A percentile compares a stretch with the other conserved stretches of the same genome.
These are phyloP conservation scores for Rotaria macrura DNA, from an alignment of 2,888 invertebrate genomes.

Conservation along the genomic window DNA sequence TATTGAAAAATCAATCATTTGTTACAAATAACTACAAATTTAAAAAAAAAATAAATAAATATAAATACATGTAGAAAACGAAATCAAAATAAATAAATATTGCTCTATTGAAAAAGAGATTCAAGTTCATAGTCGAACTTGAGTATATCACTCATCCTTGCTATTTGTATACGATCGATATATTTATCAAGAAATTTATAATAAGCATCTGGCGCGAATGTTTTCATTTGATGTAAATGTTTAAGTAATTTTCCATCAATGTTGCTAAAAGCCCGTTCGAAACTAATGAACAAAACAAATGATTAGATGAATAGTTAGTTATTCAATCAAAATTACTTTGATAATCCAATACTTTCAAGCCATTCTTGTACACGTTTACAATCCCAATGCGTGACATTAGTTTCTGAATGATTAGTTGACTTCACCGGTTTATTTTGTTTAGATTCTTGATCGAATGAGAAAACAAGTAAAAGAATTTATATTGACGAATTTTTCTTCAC, in stretches of 20 bases:
- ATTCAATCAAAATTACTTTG: neutral
- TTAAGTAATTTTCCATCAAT: neutral
- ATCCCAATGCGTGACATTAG: neutral
- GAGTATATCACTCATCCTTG: neutral
- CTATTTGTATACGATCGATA: neutral
- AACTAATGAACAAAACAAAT: neutral
- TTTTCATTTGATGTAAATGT: neutral
- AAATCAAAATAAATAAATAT: neutral
- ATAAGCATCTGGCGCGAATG: neutral
- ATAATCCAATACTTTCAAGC: neutral
- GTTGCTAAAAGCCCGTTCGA: neutral
- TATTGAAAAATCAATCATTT: too few species aligned
- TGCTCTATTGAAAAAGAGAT: neutral
- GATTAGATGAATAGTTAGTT: too few species aligned
- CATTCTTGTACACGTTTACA: neutral
- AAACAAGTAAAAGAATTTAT: neutral
- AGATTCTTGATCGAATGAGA: neutral
- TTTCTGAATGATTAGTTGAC: neutral
- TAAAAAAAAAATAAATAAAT: neutral
- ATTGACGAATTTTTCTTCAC: too few species aligned
- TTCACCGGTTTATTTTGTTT: neutral
- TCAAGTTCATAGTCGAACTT: neutral
- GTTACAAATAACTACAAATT: too few species aligned
- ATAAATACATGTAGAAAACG: neutral
- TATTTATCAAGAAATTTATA: slow-evolving; percentile 1